A percentile compares a stretch with the other conserved stretches of the same genome.
Conservation (phyloP, 1,140 invertebrate species). For the Conopomorpha cramerella region DNA sequence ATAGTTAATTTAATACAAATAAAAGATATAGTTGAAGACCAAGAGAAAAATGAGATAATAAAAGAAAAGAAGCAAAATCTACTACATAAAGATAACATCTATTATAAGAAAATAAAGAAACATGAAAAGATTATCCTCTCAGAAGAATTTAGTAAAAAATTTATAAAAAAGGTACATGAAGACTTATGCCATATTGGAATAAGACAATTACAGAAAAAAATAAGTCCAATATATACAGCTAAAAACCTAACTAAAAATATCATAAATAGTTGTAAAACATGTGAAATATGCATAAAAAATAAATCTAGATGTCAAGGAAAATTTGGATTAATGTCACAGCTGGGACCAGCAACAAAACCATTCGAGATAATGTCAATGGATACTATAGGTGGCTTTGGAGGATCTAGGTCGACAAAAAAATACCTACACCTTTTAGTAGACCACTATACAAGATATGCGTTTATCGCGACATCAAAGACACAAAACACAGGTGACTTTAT, state of each 20-base stretch:
- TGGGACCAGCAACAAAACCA: too few relatives aligned
- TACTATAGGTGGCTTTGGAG: too few relatives aligned
- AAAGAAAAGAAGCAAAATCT: conserved; percentile 5
- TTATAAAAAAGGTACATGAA: conserved; percentile 12
- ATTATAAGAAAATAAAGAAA: conserved; percentile 7
- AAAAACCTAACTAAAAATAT: conserved; percentile 2
- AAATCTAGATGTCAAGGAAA: too few relatives aligned
- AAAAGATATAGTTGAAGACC: conserved; percentile 10
- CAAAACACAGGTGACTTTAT: too few relatives aligned
- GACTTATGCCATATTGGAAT: too few relatives aligned
- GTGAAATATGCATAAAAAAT: conserved; percentile 3
- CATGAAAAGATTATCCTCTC: conserved; percentile 13
- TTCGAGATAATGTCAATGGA: too few relatives aligned
- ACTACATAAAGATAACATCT: conserved; percentile 8
- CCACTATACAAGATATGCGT: too few relatives aligned
- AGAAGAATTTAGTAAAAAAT: too few relatives aligned
- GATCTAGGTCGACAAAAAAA: too few relatives aligned
- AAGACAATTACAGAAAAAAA: conserved; percentile 8
- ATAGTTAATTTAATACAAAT: conserved; percentile 11
- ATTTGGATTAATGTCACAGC: too few relatives aligned
- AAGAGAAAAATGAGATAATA: conserved; percentile 9
- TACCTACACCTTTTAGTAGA: too few relatives aligned
- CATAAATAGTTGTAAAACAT: neutral
- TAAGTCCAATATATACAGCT: too few relatives aligned
- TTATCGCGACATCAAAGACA: neutral